These are phyloP conservation scores for Drosophila varians DNA, from an alignment of 1,140 invertebrate genomes.

Conservation along the genomic window DNA sequence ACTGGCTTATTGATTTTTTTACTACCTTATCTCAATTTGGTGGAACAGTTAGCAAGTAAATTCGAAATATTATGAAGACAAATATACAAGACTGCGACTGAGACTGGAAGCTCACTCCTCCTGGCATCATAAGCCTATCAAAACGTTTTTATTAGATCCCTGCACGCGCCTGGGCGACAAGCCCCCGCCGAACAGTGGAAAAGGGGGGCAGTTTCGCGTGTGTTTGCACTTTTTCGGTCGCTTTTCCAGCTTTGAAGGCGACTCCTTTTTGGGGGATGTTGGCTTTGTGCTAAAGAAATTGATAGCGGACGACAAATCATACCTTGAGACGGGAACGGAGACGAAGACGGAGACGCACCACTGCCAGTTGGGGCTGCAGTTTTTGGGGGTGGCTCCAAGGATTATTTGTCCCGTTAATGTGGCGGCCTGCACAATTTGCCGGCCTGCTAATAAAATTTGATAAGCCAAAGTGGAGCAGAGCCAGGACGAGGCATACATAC, in stretches of 20 bases:
- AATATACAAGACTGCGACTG: constrained; percentile 23
- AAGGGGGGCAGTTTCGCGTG: constrained; percentile 67
- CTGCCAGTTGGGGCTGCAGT: constrained; percentile 20
- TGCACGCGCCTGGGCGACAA: constrained; percentile 58
- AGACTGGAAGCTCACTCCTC: too few relatives aligned
- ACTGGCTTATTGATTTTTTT: constrained; percentile 52
- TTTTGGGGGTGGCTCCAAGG: constrained; percentile 48
- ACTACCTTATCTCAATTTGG: constrained; percentile 52
- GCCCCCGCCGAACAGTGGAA: constrained; percentile 23
- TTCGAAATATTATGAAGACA: constrained; percentile 68
- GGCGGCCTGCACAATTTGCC: constrained; percentile 70
- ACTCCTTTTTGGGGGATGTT: constrained; percentile 43
- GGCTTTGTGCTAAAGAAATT: constrained; percentile 62
- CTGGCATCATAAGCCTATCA: constrained; percentile 63
- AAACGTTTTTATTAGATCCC: constrained; percentile 72
- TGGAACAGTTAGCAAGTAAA: constrained; percentile 69
- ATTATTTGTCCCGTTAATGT: constrained; percentile 45
- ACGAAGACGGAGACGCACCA: constrained; percentile 31
- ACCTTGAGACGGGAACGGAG: constrained; percentile 53
- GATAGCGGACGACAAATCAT: constrained; percentile 77
- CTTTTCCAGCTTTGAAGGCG: constrained; percentile 56
- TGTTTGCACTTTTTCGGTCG: constrained; percentile 77
- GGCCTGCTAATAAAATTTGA: constrained; percentile 80
- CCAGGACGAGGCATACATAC: constrained; percentile 53
- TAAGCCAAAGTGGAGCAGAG: constrained; percentile 74